A percentile compares a stretch with the other conserved stretches of the same genome.
Conservation (phyloP, 2,888 invertebrate species). For the Parnassius mnemosyne region DNA sequence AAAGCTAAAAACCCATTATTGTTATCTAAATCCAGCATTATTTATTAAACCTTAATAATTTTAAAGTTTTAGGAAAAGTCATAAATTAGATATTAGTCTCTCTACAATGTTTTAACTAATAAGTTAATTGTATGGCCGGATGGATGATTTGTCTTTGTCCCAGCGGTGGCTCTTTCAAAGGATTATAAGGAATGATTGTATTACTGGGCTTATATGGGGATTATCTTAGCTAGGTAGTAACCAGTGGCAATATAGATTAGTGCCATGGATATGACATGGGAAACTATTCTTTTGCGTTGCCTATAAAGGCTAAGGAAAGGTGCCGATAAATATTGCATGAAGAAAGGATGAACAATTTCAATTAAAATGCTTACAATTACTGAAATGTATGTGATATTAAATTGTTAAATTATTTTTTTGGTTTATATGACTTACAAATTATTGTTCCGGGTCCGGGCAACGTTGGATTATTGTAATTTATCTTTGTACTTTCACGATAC, state of each 20-base stretch:
- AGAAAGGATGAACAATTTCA: too few relatives aligned
- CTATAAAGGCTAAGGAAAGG: constrained; percentile 1
- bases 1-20: constrained; percentile 5
- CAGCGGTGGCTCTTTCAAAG: constrained; percentile 29
- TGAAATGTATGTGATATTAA: background rate
- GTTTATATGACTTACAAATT: too few relatives aligned
- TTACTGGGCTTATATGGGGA: constrained; percentile 29
- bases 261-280: constrained; percentile 6
- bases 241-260: constrained; percentile 21
- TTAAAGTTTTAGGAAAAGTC: constrained; percentile 7
- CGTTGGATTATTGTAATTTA: too few relatives aligned
- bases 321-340: constrained; percentile 6
- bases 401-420: background rate
- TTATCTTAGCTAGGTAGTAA: constrained; percentile 19
- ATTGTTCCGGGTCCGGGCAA: too few relatives aligned
- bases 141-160: constrained; percentile 22
- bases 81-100: constrained; percentile 21
- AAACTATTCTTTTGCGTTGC: constrained; percentile 4
- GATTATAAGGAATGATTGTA: constrained; percentile 27
- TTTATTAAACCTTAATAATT: constrained; percentile 12
- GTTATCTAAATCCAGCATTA: constrained; percentile 18
- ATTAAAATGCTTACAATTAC: background rate
- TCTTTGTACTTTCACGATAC: too few relatives aligned
- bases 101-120: constrained; percentile 15
- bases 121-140: constrained; percentile 16